phyloP scores from a whole-genome alignment of 2,888 invertebrate genomes.

The Endotricha flammealis region DNA sequence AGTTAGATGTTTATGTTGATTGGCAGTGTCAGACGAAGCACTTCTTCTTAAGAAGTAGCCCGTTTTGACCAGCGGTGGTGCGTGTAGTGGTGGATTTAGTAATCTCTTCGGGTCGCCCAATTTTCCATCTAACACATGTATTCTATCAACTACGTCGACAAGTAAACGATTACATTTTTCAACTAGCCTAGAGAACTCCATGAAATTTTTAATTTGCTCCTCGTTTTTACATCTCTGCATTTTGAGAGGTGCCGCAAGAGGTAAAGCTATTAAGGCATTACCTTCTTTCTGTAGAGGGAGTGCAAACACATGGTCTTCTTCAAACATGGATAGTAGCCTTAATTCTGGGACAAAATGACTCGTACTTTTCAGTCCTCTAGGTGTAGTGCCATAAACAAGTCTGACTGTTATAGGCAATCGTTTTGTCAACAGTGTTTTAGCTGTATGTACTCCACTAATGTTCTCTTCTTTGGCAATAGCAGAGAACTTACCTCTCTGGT shows the following conservation, averaged over 20 bases:
- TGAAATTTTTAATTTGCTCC: slow-evolving; percentile 84
- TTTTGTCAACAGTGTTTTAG: slow-evolving; percentile 91
- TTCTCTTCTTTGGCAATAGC: slow-evolving; percentile 95
- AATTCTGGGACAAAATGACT: slow-evolving; percentile 91
- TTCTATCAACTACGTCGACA: slow-evolving; percentile 87
- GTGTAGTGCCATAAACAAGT: slow-evolving; percentile 93
- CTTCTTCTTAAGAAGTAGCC: slow-evolving; percentile 86
- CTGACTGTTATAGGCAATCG: slow-evolving; percentile 94
- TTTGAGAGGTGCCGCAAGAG: slow-evolving; percentile 91
- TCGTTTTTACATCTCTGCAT: slow-evolving; percentile 90
- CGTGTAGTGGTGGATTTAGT: slow-evolving; percentile 59
- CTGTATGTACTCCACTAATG: slow-evolving; percentile 96
- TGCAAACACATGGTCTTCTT: slow-evolving; percentile 91
- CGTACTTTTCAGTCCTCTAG: slow-evolving; percentile 88
- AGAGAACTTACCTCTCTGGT: slow-evolving; percentile 94
- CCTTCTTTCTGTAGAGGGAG: slow-evolving; percentile 89
- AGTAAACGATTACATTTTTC: slow-evolving; percentile 87
- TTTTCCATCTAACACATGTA: slow-evolving; percentile 89
- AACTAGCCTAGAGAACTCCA: slow-evolving; percentile 87
- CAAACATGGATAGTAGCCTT: slow-evolving; percentile 88
- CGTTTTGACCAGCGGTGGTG: slow-evolving; percentile 74
- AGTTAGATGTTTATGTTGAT: slow-evolving; percentile 73
- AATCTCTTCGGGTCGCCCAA: slow-evolving; percentile 81
- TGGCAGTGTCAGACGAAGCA: slow-evolving; percentile 86
- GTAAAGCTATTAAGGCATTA: slow-evolving; percentile 87